Base-by-base conservation (phyloP, 2,113 vertebrate species). In the Galbula dea region DNA sequence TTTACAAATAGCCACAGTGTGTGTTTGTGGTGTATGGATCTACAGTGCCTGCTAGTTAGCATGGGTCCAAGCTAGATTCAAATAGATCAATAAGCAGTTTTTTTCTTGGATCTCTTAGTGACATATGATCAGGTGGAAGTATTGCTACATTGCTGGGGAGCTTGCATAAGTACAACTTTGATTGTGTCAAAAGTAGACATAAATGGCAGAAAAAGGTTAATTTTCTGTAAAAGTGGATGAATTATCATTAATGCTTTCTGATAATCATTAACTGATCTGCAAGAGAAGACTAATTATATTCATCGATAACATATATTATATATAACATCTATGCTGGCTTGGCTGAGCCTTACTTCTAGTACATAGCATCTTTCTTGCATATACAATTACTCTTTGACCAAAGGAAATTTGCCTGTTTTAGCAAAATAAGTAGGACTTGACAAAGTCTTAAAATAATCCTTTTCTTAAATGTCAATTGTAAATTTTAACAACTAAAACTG, bases 221-320 rank as follows among this genome's bases (percentile, higher is more conserved):
- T 95, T 97, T 96, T 97, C 95, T 95, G 66, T 83, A 86, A 79
- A 96, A 95, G 41, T 88, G n/a, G 37, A 78, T 91, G 63, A 96
- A 92, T 93, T 97, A 66, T 94, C 68, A 90, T 84, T 72, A 94
- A 4, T 95, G 63, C 81, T 95, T 96, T 95, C 88, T 93, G 91
- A 84, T 93, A 83, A 91, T 94, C 83, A 86, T 93, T 95, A 95
- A 72, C 79, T 94, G 68, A 19, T 81, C 39, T 96, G 86, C 90
- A 95, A 89, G 77, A 91, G 69, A 97, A 97, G 84, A 92, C 92
- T 81, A 72, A 90, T 88, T 95, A 61, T 95, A 90, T 88, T 94
- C 62, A 49, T 52, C 41, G 39, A 78, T 79, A 93, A 77, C 91
- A 67, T 79, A 76, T 90, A 78, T 79, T 92, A 77, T 91, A 67